phyloP scores from a whole-genome alignment of 1,140 invertebrate species.

The Druon quercuslanigerum region DNA sequence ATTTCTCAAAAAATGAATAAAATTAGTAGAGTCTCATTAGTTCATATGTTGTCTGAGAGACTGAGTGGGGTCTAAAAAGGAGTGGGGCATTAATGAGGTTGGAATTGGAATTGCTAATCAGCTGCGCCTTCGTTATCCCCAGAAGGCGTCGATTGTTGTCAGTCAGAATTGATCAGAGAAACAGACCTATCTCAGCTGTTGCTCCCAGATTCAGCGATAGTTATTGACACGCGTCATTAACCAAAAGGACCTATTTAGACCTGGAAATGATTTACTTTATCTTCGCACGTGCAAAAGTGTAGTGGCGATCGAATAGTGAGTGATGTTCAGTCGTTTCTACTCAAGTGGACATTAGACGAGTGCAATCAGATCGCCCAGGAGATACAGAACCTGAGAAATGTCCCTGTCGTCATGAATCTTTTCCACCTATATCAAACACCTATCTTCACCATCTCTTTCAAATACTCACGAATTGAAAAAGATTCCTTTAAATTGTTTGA shows the following conservation, averaged over 20 bases:
- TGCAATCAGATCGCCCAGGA: not conserved
- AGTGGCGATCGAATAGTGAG: not conserved
- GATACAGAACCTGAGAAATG: not conserved
- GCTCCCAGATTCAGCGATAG: not conserved
- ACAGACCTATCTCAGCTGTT: no score
- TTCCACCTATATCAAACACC: no score
- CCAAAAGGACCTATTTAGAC: not conserved
- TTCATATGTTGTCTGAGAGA: not conserved
- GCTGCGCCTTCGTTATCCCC: not conserved
- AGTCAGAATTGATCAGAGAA: not conserved
- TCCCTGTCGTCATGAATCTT: not conserved
- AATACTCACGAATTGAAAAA: no score
- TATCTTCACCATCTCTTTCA: no score
- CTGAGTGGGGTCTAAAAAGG: not conserved
- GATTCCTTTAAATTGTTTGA: no score
- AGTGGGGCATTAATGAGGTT: not conserved
- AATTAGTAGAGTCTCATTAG: no score
- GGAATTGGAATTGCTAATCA: conserved; percentile 11
- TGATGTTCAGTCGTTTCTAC: not conserved
- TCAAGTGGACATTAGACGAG: not conserved
- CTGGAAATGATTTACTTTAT: not conserved
- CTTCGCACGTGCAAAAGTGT: not conserved
- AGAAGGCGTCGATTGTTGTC: not conserved
- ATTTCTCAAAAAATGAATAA: no score
- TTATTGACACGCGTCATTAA: conserved; percentile 19